These are phyloP conservation scores for Leucosticte australis DNA, from an alignment of 2,113 vertebrate genomes.

Conservation along the genomic window DNA sequence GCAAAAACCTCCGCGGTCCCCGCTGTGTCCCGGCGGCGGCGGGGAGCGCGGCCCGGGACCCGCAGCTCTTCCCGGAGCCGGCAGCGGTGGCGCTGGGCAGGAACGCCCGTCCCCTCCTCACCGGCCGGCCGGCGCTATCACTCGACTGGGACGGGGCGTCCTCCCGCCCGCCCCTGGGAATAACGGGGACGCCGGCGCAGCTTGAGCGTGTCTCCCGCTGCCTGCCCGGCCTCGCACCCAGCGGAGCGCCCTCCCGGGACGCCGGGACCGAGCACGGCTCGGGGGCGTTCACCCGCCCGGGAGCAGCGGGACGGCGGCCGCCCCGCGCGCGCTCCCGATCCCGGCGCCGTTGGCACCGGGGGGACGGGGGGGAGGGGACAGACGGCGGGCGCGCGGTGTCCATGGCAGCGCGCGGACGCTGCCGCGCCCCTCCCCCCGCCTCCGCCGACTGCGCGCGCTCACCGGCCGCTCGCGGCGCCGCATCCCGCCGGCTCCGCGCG, in stretches of 20 bases:
- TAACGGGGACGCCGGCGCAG: neutral
- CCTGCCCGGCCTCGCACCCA: neutral
- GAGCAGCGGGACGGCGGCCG: neutral
- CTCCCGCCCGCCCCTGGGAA: neutral
- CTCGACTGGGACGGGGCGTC: neutral
- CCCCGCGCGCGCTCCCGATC: neutral
- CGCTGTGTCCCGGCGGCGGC: neutral
- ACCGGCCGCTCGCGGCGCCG: no score
- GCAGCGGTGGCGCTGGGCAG: neutral
- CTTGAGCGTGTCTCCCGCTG: neutral
- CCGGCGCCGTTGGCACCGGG: neutral
- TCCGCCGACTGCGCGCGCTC: no score
- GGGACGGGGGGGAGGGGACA: no score
- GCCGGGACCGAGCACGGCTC: neutral
- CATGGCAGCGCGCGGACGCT: no score
- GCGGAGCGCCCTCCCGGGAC: neutral
- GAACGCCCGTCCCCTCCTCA: neutral
- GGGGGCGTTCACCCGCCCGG: neutral
- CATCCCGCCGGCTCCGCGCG: no score
- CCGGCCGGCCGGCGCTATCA: neutral
- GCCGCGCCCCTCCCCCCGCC: no score
- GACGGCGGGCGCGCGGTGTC: no score
- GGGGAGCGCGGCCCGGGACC: neutral
- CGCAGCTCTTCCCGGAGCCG: neutral
- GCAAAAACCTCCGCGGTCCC: neutral